phyloP scores from a whole-genome alignment of 2,888 invertebrate genomes.

The Atethmia centrago region DNA sequence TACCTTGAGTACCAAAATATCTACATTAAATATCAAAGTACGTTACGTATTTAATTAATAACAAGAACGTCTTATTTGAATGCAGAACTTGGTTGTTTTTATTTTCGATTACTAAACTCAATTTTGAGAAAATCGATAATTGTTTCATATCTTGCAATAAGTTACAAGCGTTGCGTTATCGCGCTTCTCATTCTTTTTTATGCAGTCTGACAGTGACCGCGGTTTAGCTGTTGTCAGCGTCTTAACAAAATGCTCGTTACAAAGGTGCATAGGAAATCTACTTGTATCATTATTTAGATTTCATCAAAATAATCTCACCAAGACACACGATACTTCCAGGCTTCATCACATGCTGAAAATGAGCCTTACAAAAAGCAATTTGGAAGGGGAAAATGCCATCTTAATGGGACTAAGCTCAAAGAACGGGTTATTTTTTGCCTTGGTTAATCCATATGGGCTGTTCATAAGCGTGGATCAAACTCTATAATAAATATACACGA shows the following conservation, averaged over 20 bases:
- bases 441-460: constrained; percentile 5
- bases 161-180: too few species aligned
- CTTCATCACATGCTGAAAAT: constrained; percentile 45
- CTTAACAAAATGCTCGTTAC: neutral
- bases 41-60: too few species aligned
- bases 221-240: too few species aligned
- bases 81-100: too few species aligned
- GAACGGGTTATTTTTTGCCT: constrained; percentile 11
- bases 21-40: too few species aligned
- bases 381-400: neutral
- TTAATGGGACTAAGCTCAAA: constrained; percentile 23
- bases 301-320: constrained; percentile 22
- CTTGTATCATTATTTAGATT: neutral
- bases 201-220: too few species aligned
- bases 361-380: constrained; percentile 19
- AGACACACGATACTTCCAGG: constrained; percentile 28
- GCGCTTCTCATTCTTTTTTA: too few species aligned
- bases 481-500: constrained; percentile 41
- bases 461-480: constrained; percentile 20
- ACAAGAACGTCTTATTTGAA: too few species aligned
- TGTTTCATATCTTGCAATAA: too few species aligned
- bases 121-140: too few species aligned
- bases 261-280: neutral
- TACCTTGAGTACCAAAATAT: too few species aligned
- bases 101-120: too few species aligned